These are phyloP conservation scores for Calidris pygmaea DNA, from an alignment of 2,113 vertebrate genomes.

Conservation along the genomic window DNA sequence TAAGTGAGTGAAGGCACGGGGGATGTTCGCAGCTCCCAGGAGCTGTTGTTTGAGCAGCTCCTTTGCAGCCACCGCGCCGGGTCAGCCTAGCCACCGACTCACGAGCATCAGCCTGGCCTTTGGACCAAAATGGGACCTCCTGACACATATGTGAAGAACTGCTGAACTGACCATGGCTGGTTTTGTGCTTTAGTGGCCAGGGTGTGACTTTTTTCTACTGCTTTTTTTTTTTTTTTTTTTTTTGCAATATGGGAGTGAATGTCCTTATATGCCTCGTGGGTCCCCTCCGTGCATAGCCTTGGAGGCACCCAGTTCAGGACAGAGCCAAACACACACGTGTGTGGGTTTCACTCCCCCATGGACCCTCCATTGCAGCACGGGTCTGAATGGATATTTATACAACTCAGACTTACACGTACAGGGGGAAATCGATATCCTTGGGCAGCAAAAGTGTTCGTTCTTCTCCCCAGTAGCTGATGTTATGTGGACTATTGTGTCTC, in stretches of 20 bases:
- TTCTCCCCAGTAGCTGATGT: neutral
- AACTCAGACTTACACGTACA: neutral
- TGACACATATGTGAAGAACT: neutral
- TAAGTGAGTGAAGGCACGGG: rapidly evolving
- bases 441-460: neutral
- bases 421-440: neutral
- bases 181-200: neutral
- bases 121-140: neutral
- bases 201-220: neutral
- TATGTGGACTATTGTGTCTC: neutral
- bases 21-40: neutral
- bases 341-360: neutral
- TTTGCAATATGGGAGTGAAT: neutral
- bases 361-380: neutral
- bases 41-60: neutral
- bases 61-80: rapidly evolving
- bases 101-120: neutral
- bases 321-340: neutral
- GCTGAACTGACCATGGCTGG: neutral
- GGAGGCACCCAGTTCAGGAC: neutral
- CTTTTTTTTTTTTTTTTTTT: neutral
- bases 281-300: neutral
- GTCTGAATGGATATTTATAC: neutral
- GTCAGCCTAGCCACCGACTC: neutral
- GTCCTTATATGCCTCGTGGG: neutral